These are phyloP conservation scores for Siderastrea radians DNA, from an alignment of 92 coral and sea anemone genomes.

Conservation along the genomic window DNA sequence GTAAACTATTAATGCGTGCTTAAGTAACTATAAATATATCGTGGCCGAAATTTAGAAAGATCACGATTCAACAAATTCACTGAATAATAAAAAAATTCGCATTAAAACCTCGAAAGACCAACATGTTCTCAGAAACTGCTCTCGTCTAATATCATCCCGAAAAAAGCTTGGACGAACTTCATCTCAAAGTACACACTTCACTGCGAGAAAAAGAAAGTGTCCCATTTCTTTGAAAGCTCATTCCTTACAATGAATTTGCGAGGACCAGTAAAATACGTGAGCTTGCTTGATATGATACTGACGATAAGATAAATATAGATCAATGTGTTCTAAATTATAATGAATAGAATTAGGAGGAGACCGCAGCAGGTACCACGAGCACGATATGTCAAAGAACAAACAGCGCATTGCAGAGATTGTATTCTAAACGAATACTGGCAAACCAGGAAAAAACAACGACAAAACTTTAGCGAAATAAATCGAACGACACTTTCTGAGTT, in stretches of 20 bases:
- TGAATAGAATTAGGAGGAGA: background rate
- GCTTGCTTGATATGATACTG: background rate
- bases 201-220: background rate
- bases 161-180: background rate
- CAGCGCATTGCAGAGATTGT: background rate
- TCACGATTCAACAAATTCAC: background rate
- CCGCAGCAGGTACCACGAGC: constrained; percentile 42
- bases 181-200: background rate
- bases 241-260: background rate
- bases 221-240: background rate
- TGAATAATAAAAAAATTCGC: background rate
- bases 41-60: background rate
- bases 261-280: background rate
- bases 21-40: background rate
- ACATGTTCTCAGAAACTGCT: too few relatives aligned
- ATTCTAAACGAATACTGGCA: background rate
- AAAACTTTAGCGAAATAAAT: background rate
- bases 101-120: background rate
- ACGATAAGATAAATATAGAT: background rate
- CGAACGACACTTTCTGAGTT: too few relatives aligned
- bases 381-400: background rate
- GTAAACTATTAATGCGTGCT: background rate
- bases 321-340: background rate
- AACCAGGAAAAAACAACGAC: background rate
- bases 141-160: background rate